These are phyloP conservation scores for Epinephelus coioides DNA, from an alignment of 2,797 vertebrate species.

Conservation along the genomic window DNA sequence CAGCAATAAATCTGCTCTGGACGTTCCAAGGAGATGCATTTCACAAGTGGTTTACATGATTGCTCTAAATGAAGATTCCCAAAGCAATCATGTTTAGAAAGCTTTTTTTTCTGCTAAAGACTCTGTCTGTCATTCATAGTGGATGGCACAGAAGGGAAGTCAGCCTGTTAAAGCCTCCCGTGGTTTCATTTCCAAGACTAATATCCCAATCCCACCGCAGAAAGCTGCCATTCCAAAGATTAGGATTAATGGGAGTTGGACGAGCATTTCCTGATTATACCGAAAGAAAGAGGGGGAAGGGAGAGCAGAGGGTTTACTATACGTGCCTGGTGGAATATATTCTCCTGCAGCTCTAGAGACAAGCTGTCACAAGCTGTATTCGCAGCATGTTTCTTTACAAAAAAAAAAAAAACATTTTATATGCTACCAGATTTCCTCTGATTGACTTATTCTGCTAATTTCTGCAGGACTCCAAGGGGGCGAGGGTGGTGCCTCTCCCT, in stretches of 20 bases:
- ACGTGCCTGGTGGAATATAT: conserved; percentile 26
- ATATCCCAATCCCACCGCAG: conserved; percentile 71
- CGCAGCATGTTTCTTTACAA: background rate
- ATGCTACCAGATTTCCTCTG: too few relatives aligned
- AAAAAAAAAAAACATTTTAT: background rate
- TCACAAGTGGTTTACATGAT: conserved; percentile 33
- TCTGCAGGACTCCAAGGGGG: conserved; percentile 84
- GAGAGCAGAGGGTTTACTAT: conserved; percentile 35
- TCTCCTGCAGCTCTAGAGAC: conserved; percentile 24
- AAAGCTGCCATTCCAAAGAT: conserved; percentile 76
- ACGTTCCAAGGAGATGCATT: conserved; percentile 8
- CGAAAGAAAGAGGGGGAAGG: conserved; percentile 56
- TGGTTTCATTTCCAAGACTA: conserved; percentile 73
- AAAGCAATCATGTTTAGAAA: conserved; percentile 46
- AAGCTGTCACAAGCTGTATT: conserved; percentile 11
- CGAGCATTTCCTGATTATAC: conserved; percentile 71
- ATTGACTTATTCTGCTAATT: background rate
- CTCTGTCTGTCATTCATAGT: conserved; percentile 20
- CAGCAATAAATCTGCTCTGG: conserved; percentile 31
- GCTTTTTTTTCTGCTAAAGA: conserved; percentile 13
- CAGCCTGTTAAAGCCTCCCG: conserved; percentile 60
- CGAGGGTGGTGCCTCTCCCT: conserved; percentile 84
- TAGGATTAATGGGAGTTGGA: conserved; percentile 77
- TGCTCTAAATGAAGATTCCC: conserved; percentile 18
- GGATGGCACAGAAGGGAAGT: conserved; percentile 46